Percentiles rank a stretch among this genome's conserved stretches.
These are phyloP conservation scores for Phaonia tiefii DNA, from an alignment of 2,888 invertebrate genomes.

Conservation along the genomic window DNA sequence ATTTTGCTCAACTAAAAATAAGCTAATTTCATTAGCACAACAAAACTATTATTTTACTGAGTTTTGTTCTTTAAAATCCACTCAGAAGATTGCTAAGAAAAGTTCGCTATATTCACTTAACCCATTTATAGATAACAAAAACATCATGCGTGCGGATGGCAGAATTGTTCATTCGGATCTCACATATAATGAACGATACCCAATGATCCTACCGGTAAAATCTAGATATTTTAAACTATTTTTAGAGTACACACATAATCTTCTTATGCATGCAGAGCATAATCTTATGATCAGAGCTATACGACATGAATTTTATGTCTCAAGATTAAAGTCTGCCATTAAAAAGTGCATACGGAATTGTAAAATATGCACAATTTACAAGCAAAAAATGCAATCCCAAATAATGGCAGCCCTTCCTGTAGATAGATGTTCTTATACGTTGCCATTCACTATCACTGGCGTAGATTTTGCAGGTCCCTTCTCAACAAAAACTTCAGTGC, in stretches of 20 bases:
- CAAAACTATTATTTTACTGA: no score
- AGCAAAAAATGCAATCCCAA: constrained; percentile 20
- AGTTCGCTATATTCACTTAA: no score
- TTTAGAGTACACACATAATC: background rate
- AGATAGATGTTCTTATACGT: constrained; percentile 35
- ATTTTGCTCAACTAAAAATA: no score
- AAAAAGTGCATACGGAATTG: constrained; percentile 47
- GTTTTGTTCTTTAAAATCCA: no score
- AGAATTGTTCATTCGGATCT: no score
- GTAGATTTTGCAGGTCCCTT: constrained; percentile 60
- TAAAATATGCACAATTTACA: constrained; percentile 34
- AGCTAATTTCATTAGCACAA: no score
- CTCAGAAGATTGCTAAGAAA: no score
- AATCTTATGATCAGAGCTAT: constrained; percentile 29
- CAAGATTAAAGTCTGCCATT: constrained; percentile 30
- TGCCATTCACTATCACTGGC: constrained; percentile 47
- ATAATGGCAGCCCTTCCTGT: constrained; percentile 54
- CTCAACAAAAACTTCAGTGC: constrained; percentile 28
- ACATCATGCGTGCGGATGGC: no score
- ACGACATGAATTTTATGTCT: constrained; percentile 39
- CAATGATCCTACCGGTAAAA: constrained; percentile 15
- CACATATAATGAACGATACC: constrained; percentile 7
- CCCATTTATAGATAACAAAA: no score
- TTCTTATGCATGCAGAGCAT: constrained; percentile 25
- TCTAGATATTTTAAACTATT: background rate